Evolutionary conservation across 2,888 invertebrate species (phyloP).

Genomic region (Papilio protenor): DNA sequence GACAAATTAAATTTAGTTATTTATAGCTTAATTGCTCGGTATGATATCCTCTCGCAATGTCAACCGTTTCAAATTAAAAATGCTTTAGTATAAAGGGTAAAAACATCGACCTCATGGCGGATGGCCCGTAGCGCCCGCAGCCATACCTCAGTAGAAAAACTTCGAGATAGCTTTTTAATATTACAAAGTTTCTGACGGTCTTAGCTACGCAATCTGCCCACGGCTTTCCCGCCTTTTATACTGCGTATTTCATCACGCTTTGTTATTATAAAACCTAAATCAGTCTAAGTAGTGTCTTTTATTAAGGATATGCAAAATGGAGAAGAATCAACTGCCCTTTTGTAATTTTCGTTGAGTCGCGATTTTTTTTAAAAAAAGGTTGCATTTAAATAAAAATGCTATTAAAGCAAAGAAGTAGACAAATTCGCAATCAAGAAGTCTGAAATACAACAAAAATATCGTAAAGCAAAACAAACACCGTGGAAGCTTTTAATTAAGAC

Average conservation of each 20-base stretch:
- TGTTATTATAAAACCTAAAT: background rate
- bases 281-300: background rate
- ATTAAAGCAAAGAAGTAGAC: background rate
- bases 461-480: constrained; percentile 4
- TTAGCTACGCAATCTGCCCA: constrained; percentile 11
- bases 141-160: constrained; percentile 1
- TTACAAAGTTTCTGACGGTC: constrained; percentile 14
- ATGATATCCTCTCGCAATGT: background rate
- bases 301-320: background rate
- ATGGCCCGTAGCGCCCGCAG: background rate
- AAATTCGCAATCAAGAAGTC: background rate
- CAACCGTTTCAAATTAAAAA: constrained; percentile 3
- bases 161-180: constrained; percentile 19
- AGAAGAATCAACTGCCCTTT: background rate
- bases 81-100: constrained; percentile 3
- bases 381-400: background rate
- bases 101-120: background rate
- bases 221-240: background rate
- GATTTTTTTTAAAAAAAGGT: too few species aligned
- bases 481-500: constrained; percentile 16
- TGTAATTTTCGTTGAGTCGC: background rate
- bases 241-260: constrained; percentile 11
- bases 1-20: too few species aligned
- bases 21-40: too few species aligned
- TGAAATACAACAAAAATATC: background rate